Evolutionary conservation across 1,140 invertebrate genomes (phyloP), one percentile per base, ranked within the genome.

Genomic region (Ylistrum balloti): DNA sequence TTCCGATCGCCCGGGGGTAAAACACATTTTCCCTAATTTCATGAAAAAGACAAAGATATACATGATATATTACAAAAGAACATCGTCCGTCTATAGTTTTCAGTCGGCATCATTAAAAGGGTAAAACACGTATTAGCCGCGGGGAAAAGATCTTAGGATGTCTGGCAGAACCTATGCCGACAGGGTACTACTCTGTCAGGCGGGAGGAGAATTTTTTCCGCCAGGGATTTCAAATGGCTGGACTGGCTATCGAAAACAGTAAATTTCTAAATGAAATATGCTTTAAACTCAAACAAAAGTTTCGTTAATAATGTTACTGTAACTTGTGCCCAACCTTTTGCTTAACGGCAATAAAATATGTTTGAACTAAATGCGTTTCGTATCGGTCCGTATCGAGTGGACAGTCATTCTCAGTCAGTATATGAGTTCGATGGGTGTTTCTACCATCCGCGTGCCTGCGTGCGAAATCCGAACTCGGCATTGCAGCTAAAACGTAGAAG

Each of bases 11-110:
- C 5, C 35, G 87, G 33, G 13, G 56, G 56, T 28, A 74, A n/a
- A 17, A 5, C 56, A 28, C 56, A 74, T 28, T n/a, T 74, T 74
- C 7, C 56, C 5, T n/a, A 28, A n/a, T 74, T 74, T n/a, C 5
- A 17, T n/a, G 22, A 74, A 28, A 33, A 13, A 33, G 86, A 91
- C 48, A 89, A 88, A 86, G 90, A 93, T 41, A 20, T 93, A 2
- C 87, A 93, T 45, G 9, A 89, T 0, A 38, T 90, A 0, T 28
- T 91, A 0, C 86, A 91, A 88, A 35, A 85, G 38, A 90, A 90
- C 33, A 88, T 90, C 1, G 89, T 34, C 88, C 45, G 13, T 0
- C 32, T 33, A 86, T 86, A 1, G 86, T 86, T 33, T 33, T 33
- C 17, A 34, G 0, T 9, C 28, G 34, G 32, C 34, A 33, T 15